phyloP scores from a whole-genome alignment of 2,797 vertebrate species.

The Gobio occitaniae region DNA sequence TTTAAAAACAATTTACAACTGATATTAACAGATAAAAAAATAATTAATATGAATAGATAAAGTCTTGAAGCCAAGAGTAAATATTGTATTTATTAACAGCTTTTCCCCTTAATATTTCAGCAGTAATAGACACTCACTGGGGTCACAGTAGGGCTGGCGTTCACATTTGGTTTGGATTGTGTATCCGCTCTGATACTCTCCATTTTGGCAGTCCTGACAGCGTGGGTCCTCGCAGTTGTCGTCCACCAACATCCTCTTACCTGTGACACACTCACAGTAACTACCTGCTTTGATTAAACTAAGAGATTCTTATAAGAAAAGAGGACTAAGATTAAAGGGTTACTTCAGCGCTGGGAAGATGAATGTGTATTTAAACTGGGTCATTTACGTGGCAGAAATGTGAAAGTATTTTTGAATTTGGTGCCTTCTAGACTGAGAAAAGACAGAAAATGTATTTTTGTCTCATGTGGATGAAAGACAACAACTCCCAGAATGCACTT shows the following conservation, averaged over 20 bases:
- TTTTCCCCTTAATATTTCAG: background rate
- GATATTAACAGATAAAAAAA: background rate
- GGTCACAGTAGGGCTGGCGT: conserved; percentile 73
- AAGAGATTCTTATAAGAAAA: background rate
- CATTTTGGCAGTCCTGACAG: conserved; percentile 51
- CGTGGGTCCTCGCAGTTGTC: conserved; percentile 56
- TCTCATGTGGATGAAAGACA: too few relatives aligned
- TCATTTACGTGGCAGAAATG: too few relatives aligned
- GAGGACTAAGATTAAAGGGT: background rate
- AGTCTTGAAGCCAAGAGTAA: background rate
- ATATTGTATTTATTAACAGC: background rate
- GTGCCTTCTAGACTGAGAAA: too few relatives aligned
- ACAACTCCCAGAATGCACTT: too few relatives aligned
- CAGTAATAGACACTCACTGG: conserved; percentile 66
- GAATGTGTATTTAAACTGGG: too few relatives aligned
- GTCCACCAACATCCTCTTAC: conserved; percentile 47
- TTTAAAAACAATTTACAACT: background rate
- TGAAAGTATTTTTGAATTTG: too few relatives aligned
- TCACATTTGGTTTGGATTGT: background rate
- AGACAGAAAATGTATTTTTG: too few relatives aligned
- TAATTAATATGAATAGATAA: too few relatives aligned
- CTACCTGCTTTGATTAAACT: background rate
- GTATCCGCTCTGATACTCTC: conserved; percentile 69
- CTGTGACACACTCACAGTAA: conserved; percentile 62
- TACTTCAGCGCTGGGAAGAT: too few relatives aligned